A percentile compares a stretch with the other conserved stretches of the same genome.
Evolutionary conservation across 2,113 vertebrate genomes (phyloP).

Genomic region (Spilogale gracilis): DNA sequence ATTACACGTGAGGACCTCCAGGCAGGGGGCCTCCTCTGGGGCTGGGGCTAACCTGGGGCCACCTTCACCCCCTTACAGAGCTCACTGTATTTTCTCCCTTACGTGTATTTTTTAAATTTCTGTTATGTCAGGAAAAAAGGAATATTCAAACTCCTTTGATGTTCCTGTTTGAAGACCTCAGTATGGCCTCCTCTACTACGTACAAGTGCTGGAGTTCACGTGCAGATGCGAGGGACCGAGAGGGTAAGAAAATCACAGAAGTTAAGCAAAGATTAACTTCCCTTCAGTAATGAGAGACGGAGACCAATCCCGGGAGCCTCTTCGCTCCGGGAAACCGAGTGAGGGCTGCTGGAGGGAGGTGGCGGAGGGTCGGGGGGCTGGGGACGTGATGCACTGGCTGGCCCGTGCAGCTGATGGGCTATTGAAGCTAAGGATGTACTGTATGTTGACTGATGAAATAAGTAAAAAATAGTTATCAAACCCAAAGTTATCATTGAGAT

Average conservation of each 20-base stretch:
- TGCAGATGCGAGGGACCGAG: not conserved
- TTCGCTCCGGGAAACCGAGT: no score
- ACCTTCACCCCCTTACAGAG: rapidly evolving
- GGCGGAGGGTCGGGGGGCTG: no score
- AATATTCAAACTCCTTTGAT: rapidly evolving
- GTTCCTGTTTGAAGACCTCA: not conserved
- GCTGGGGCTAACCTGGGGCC: not conserved
- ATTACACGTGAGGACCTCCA: rapidly evolving
- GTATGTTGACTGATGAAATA: not conserved
- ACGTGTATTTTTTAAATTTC: not conserved
- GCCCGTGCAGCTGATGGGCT: no score
- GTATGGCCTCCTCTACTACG: no score
- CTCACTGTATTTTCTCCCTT: not conserved
- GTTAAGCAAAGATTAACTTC: not conserved
- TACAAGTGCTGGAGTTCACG: rapidly evolving
- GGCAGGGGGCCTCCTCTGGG: not conserved
- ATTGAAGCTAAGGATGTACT: no score
- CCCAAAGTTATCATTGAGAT: not conserved
- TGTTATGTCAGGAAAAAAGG: no score
- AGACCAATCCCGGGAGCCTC: no score
- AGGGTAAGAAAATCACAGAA: not conserved
- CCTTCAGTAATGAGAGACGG: no score
- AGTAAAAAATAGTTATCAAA: not conserved
- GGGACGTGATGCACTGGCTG: no score
- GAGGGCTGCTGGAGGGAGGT: no score